Percentiles rank a stretch among this genome's conserved stretches.
These are phyloP conservation scores for Sweltsa coloradensis DNA, from an alignment of 1,140 invertebrate species.

Conservation along the genomic window DNA sequence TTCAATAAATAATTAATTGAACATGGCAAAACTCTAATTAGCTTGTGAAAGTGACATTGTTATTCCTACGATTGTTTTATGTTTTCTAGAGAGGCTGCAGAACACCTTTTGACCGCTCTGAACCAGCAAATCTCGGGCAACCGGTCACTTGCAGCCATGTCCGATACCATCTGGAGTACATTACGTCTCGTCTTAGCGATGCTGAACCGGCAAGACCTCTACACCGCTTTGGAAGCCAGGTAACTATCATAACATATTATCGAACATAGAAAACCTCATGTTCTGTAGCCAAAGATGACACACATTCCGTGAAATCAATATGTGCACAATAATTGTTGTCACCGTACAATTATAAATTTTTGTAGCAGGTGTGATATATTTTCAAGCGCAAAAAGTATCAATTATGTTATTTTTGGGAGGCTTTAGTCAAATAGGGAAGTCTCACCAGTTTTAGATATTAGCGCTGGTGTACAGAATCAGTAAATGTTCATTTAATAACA, in stretches of 20 bases:
- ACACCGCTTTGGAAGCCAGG: conserved; percentile 59
- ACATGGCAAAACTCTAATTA: background rate
- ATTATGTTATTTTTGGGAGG: too few relatives aligned
- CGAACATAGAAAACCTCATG: background rate
- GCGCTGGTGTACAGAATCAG: too few relatives aligned
- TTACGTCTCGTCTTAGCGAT: conserved; percentile 80
- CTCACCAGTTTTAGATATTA: too few relatives aligned
- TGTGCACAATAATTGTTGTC: too few relatives aligned
- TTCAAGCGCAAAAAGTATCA: too few relatives aligned
- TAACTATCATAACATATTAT: conserved; percentile 21
- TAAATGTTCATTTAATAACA: too few relatives aligned
- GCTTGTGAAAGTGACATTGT: background rate
- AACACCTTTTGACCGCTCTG: conserved; percentile 86
- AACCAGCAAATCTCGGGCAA: conserved; percentile 79
- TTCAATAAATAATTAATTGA: background rate
- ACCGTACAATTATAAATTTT: too few relatives aligned
- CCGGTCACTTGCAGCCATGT: conserved; percentile 45
- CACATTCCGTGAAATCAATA: too few relatives aligned
- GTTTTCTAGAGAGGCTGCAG: conserved; percentile 71
- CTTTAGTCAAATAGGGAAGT: too few relatives aligned
- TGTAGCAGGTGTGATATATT: too few relatives aligned
- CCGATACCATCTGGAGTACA: conserved; percentile 90
- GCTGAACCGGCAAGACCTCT: conserved; percentile 70
- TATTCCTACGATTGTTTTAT: conserved; percentile 6
- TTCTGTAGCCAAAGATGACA: background rate